Conservation (phyloP, 2,888 invertebrate species). For the Bugulina stolonifera region DNA sequence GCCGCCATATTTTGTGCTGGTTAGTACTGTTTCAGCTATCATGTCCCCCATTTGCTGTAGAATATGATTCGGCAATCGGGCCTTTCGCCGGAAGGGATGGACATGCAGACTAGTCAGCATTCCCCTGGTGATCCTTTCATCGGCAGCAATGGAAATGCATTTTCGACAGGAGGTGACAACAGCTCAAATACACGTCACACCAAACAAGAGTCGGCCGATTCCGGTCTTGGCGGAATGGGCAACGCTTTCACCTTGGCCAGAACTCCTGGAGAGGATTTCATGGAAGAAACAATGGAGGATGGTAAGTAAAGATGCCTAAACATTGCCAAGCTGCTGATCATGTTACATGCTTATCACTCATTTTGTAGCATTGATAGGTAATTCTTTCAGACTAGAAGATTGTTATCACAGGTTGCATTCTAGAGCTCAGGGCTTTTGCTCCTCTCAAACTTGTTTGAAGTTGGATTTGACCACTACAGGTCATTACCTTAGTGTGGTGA, state of each 20-base stretch:
- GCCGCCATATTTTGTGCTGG: too few relatives aligned
- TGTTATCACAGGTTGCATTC: too few relatives aligned
- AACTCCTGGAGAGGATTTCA: not conserved
- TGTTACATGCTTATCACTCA: too few relatives aligned
- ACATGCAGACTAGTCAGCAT: slow-evolving; percentile 19
- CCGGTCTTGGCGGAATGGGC: slow-evolving; percentile 68
- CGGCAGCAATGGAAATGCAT: slow-evolving; percentile 1
- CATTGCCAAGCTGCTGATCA: too few relatives aligned
- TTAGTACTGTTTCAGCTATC: too few relatives aligned
- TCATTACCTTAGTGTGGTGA: too few relatives aligned
- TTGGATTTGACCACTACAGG: too few relatives aligned
- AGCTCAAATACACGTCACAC: slow-evolving; percentile 61
- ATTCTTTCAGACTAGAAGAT: too few relatives aligned
- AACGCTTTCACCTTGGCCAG: not conserved
- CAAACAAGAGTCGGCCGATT: slow-evolving; percentile 88
- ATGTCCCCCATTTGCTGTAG: not conserved
- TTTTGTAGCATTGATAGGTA: too few relatives aligned
- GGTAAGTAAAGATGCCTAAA: too few relatives aligned
- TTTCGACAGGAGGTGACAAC: not conserved
- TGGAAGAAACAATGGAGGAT: slow-evolving; percentile 26
- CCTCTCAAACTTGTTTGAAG: too few relatives aligned
- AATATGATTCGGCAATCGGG: not conserved
- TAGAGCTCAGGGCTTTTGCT: too few relatives aligned
- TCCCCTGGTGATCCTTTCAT: slow-evolving; percentile 17
- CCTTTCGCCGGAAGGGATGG: slow-evolving; percentile 18